Percentiles rank a stretch among this genome's conserved stretches.
Evolutionary conservation across 2,888 invertebrate species (phyloP).

Genomic region (Arrhopalites spinosus): DNA sequence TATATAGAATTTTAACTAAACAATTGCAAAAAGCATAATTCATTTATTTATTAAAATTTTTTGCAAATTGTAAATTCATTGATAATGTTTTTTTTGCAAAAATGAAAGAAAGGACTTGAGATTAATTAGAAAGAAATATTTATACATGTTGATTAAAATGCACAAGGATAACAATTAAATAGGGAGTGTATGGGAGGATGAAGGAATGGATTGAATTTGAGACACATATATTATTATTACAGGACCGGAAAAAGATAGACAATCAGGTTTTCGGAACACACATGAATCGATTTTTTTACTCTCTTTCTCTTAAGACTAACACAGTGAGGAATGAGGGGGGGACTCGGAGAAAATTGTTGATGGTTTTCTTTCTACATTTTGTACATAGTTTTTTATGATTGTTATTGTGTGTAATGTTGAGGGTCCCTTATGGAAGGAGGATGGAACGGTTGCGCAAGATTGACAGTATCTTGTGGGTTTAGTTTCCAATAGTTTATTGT

Average conservation of each 20-base stretch:
- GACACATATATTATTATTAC: not conserved
- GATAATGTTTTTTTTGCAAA: no score
- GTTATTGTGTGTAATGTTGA: not conserved
- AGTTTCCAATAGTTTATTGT: not conserved
- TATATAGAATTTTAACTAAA: no score
- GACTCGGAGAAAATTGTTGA: not conserved
- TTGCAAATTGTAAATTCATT: no score
- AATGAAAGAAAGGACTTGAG: no score
- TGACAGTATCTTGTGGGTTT: not conserved
- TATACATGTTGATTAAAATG: not conserved
- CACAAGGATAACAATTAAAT: not conserved
- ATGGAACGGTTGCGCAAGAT: constrained; percentile 19
- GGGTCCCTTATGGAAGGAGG: not conserved
- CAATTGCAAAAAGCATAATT: no score
- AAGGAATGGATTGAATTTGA: not conserved
- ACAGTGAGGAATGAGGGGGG: no score
- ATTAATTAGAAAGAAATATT: no score
- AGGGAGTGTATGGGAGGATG: no score
- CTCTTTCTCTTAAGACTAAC: not conserved
- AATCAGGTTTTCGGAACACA: constrained; percentile 34
- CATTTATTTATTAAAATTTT: no score
- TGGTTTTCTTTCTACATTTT: not conserved
- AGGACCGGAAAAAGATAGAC: constrained; percentile 8
- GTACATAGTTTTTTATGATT: not conserved
- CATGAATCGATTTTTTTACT: constrained; percentile 20